These are phyloP conservation scores for Rhagophthalmus giganteus DNA, from an alignment of 2,888 invertebrate genomes.

Conservation along the genomic window DNA sequence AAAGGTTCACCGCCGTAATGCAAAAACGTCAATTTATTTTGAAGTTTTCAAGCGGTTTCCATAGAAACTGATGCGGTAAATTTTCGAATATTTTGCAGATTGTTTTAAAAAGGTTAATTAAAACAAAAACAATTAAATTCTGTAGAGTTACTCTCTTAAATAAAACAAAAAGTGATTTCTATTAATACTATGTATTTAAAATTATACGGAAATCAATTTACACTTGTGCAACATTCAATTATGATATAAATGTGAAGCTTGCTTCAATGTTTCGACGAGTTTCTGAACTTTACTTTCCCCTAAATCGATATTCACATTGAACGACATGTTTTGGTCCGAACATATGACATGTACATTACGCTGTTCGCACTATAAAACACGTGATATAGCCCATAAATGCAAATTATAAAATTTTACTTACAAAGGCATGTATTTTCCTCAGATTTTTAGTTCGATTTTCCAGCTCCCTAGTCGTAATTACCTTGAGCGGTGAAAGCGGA, in stretches of 20 bases:
- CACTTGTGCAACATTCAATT: background rate
- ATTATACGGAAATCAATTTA: no score
- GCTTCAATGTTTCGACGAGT: slow-evolving; percentile 38
- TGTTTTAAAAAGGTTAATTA: no score
- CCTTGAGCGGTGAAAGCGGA: slow-evolving; percentile 45
- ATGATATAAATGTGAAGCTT: slow-evolving; percentile 30
- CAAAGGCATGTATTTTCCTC: slow-evolving; percentile 37
- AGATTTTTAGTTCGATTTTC: slow-evolving; percentile 28
- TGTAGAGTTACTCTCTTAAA: no score
- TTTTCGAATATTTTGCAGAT: no score
- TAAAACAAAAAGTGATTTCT: no score
- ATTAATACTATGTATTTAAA: no score
- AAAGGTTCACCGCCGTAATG: no score
- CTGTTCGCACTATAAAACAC: slow-evolving; percentile 37
- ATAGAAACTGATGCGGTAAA: no score
- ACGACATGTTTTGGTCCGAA: slow-evolving; percentile 40
- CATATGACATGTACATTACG: slow-evolving; percentile 43
- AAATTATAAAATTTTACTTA: slow-evolving; percentile 12
- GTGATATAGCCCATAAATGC: slow-evolving; percentile 2
- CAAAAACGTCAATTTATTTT: no score
- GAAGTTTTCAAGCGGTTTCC: no score
- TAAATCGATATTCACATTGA: slow-evolving; percentile 45
- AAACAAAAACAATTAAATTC: no score
- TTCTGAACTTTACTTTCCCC: slow-evolving; percentile 36
- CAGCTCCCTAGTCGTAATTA: slow-evolving; percentile 21